phyloP scores from a whole-genome alignment of 2,113 vertebrate species.

The Aix galericulata region DNA sequence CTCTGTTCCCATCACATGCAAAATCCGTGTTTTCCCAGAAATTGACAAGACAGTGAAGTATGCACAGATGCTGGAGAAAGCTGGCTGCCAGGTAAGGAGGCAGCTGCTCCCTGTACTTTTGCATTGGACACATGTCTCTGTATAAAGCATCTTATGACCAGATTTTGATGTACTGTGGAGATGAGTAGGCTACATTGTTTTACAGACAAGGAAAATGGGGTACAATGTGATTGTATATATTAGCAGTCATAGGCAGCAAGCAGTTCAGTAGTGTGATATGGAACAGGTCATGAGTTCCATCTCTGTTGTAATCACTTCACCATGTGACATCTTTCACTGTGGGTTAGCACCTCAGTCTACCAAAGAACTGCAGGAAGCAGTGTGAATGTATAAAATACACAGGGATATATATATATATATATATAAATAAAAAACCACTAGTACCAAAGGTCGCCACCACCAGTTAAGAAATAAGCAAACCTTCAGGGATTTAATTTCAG shows the following conservation, averaged over 20 bases:
- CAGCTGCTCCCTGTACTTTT: neutral
- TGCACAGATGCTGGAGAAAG: conserved; percentile 95
- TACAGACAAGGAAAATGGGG: neutral
- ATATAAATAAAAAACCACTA: neutral
- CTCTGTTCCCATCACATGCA: conserved; percentile 95
- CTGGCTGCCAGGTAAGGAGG: conserved; percentile 93
- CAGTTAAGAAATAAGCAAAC: neutral
- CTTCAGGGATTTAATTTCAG: neutral
- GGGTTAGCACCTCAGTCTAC: neutral
- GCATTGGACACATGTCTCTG: neutral
- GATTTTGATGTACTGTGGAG: neutral
- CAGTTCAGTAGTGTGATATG: neutral
- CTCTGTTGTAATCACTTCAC: neutral
- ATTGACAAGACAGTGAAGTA: conserved; percentile 91
- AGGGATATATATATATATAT: too few species aligned
- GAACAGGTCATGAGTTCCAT: neutral
- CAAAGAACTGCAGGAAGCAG: neutral
- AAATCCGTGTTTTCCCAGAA: conserved; percentile 95
- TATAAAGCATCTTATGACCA: neutral
- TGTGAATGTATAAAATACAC: neutral
- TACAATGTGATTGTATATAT: neutral
- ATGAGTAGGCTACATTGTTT: neutral
- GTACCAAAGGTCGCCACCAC: neutral
- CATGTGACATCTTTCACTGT: neutral
- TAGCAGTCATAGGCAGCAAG: neutral